These are phyloP conservation scores for Strigops habroptila DNA, from an alignment of 2,113 vertebrate genomes.

Conservation along the genomic window DNA sequence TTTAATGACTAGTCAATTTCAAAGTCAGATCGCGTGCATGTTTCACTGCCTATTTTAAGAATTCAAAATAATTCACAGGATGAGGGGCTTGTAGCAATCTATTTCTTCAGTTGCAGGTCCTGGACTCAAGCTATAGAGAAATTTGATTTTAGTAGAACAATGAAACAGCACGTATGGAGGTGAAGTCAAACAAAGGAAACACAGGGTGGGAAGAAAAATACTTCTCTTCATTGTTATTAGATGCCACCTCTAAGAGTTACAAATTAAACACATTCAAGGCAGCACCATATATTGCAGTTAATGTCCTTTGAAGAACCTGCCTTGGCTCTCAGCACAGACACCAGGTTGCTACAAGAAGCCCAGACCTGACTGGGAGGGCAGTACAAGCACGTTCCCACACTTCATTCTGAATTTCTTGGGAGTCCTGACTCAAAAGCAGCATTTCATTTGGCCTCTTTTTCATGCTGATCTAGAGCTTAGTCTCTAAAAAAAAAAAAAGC, in stretches of 20 bases:
- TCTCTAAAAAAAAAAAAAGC: neutral
- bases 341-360: neutral
- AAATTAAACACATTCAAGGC: conserved; percentile 19
- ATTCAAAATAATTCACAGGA: neutral
- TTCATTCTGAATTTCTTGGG: neutral
- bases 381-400: neutral
- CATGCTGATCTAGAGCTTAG: neutral
- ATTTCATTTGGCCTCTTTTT: neutral
- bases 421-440: neutral
- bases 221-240: conserved; percentile 5
- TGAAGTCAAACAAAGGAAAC: conserved; percentile 49
- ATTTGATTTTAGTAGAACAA: conserved; percentile 26
- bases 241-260: neutral
- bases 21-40: neutral
- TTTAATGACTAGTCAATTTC: neutral
- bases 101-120: neutral
- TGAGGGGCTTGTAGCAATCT: neutral
- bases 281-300: neutral
- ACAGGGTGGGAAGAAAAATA: neutral
- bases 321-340: neutral
- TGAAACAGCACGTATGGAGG: neutral
- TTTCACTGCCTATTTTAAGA: neutral
- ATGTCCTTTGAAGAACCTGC: neutral
- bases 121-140: neutral
- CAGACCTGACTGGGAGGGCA: neutral